Base-by-base conservation (phyloP, 1,140 invertebrate species). In the Ooceraea biroi region DNA sequence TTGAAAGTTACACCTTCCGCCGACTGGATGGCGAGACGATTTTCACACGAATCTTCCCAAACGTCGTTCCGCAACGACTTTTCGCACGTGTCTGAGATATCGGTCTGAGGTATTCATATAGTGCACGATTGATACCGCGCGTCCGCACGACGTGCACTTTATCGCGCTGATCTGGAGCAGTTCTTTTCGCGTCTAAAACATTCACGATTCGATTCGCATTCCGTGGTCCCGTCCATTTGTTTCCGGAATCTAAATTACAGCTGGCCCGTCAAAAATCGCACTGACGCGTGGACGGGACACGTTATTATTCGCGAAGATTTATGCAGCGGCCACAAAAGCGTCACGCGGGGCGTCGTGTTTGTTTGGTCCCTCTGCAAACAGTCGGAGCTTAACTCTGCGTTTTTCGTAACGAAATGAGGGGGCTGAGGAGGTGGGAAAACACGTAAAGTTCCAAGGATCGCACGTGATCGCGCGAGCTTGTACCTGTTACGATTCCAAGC, bases 241-340 rank as follows among this genome's bases (percentile, higher is more conserved):
- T 80, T 80, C 50, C 76, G 69, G 65, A 71, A 58, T 71, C 76
- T 80, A 71, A 71, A 80, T 80, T 80, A 71, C 52, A 80, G 36
- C n/a, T 41, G 50, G 57, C 17, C 76, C 27, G 76, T 80, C 76
- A 71, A 80, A 80, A 80, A 71, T 71, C 57, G 76, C 69, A 36
- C 65, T 69, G 69, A 71, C 69, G 76, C 65, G 69, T 46, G 50
- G 58, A 60, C 8, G 25, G 65, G 58, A 60, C 8, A 25, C 60
- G 74, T 77, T 66, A 77, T 77, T 80, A 46, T 71, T 80, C 65
- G 50, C 17, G 50, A 80, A 80, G 76, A 80, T 80, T 80, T 80
- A 80, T 80, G 76, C 44, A 68, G 63, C n/a, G 63, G 52, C 22
- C 57, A 41, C 63, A 17, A 44, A 78, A 78, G n/a, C 41, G 30